phyloP scores from a whole-genome alignment of 2,797 vertebrate species.

The Muscicapa comitata region DNA sequence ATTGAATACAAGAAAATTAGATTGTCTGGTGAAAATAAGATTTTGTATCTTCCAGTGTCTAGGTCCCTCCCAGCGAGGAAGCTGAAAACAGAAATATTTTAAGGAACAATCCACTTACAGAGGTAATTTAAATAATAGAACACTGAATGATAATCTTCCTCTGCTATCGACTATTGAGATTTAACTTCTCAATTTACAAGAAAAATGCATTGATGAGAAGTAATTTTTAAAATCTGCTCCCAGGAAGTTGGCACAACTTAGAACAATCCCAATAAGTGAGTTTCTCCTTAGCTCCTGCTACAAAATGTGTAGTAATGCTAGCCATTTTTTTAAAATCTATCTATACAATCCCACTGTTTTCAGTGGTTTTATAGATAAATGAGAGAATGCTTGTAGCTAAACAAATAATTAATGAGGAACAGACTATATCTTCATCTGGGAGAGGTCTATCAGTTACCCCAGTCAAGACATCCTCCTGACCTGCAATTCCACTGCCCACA shows the following conservation, averaged over 20 bases:
- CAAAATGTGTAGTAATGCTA: not conserved
- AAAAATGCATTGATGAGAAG: not conserved
- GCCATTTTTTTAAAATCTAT: not conserved
- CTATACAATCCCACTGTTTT: not conserved
- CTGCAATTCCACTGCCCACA: not conserved
- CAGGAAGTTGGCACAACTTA: not conserved
- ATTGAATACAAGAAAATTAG: not conserved
- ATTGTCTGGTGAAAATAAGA: conserved; percentile 17
- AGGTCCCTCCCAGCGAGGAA: not conserved
- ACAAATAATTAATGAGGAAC: not conserved
- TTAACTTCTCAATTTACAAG: not conserved
- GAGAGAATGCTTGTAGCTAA: not conserved
- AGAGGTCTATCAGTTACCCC: not conserved
- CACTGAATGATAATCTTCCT: not conserved
- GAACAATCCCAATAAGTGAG: not conserved
- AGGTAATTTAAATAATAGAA: conserved; percentile 12
- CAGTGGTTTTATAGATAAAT: not conserved
- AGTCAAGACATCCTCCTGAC: not conserved
- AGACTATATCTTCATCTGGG: not conserved
- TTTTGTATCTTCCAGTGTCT: not conserved
- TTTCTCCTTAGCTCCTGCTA: not conserved
- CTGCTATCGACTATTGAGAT: not conserved
- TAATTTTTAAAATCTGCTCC: not conserved
- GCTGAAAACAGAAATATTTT: conserved; percentile 5
- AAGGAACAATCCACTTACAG: not conserved